Base-by-base conservation (phyloP, 1,140 invertebrate genomes). In the Heliconius nattereri region DNA sequence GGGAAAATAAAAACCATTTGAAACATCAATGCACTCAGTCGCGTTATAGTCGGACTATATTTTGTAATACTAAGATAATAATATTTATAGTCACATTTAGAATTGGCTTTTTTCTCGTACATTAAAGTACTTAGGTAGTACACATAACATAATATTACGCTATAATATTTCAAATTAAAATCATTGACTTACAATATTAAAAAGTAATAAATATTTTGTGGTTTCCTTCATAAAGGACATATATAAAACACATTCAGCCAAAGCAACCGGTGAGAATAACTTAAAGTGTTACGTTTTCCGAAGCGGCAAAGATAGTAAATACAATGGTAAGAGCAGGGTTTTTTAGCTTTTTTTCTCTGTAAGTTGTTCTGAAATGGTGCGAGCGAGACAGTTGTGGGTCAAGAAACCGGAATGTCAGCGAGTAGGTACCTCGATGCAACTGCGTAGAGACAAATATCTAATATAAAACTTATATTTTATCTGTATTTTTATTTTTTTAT, bases 341-440 rank as follows among this genome's bases (percentile, higher is more conserved):
- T 73, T 8, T 40, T 37, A 73, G 19, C 32, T 60, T 75, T 75
- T 75, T 75, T 75, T 66, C n/a, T 11, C 26, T 66, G 29, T 29
- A 9, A 75, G 49, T 75, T 29, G 26, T 57, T 60, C 74, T 75
- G 52, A 52, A 71, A 76, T 49, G 11, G 76, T 77, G 76, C 40
- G 76, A 77, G 45, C 26, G 76, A 72, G 76, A 77, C 40, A 29
- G 66, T 71, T 81, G 75, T 81, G 40, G 79, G 79, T 81, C 79
- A 81, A 77, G 75, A 81, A 77, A 81, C 79, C 79, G 79, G 79
- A 80, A 77, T 70, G 79, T 76, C 76, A 72, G 76, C 29, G 26
- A 54, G 73, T 52, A 52, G 49, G 19, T 52, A 77, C 80, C 74
- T 75, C 77, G 79, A 75, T 79, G 78, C 74, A 75, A 75, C 74